These are phyloP conservation scores for Recurvirostra avosetta DNA, from an alignment of 2,113 vertebrate genomes.

Conservation along the genomic window DNA sequence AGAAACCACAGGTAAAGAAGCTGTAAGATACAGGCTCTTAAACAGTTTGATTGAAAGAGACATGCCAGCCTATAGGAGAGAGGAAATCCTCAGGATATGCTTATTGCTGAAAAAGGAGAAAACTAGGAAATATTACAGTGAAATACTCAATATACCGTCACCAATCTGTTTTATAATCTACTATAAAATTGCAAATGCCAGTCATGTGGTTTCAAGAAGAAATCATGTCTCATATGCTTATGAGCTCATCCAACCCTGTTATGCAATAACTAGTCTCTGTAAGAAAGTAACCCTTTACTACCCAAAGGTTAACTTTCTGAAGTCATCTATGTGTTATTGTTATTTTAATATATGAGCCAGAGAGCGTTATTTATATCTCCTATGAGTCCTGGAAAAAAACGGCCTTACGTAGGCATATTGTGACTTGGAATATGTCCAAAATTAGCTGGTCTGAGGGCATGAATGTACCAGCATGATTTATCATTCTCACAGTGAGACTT, in stretches of 20 bases:
- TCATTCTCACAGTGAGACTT: background rate
- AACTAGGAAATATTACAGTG: background rate
- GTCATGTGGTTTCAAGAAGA: background rate
- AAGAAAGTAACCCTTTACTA: background rate
- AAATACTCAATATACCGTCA: background rate
- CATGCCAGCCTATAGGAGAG: fast-evolving
- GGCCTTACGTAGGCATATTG: background rate
- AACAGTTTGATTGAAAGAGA: background rate
- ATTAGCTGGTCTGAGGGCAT: background rate
- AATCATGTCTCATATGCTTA: background rate
- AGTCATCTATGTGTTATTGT: background rate
- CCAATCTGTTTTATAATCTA: background rate
- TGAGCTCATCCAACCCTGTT: background rate
- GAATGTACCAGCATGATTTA: background rate
- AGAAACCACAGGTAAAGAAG: background rate
- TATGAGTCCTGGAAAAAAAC: background rate
- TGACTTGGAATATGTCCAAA: background rate
- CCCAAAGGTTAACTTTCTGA: background rate
- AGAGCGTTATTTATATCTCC: background rate
- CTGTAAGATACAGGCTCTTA: background rate
- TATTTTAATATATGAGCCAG: background rate
- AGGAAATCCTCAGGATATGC: background rate
- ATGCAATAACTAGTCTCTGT: background rate
- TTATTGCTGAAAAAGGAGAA: background rate
- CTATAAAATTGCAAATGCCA: background rate